phyloP scores from a whole-genome alignment of 2,888 invertebrate genomes.

The Baccha elongata region DNA sequence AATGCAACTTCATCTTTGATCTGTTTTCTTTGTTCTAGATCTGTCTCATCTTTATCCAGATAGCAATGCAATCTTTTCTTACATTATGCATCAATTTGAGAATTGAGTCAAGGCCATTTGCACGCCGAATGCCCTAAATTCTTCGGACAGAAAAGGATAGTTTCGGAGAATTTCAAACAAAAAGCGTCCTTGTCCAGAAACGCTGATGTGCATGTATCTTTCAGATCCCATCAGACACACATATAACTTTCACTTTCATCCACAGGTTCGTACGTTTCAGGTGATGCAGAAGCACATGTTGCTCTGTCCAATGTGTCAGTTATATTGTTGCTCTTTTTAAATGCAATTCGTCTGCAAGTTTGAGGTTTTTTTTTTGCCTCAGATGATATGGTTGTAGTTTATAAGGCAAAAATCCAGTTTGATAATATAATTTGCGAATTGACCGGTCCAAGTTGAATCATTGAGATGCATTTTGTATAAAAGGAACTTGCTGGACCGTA shows the following conservation, averaged over 20 bases:
- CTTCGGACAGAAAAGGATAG: not conserved
- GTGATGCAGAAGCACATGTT: conserved; percentile 9
- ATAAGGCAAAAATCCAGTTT: conserved; percentile 51
- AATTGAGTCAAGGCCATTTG: conserved; percentile 56
- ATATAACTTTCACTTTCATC: conserved; percentile 8
- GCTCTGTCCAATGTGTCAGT: conserved; percentile 21
- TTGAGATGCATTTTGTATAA: conserved; percentile 32
- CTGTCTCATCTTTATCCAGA: not conserved
- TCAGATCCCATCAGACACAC: not conserved
- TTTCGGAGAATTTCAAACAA: conserved; percentile 2
- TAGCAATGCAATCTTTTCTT: conserved; percentile 13
- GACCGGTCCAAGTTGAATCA: not conserved
- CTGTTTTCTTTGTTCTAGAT: not conserved
- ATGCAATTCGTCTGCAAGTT: conserved; percentile 33
- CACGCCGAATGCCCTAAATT: conserved; percentile 46
- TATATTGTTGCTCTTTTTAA: conserved; percentile 44
- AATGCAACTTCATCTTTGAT: not conserved
- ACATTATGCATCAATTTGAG: conserved; percentile 14
- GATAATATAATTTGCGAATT: conserved; percentile 36
- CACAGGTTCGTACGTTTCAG: not conserved
- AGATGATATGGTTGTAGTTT: not conserved
- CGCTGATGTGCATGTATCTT: not conserved
- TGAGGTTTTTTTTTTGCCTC: not conserved
- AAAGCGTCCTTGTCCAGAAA: conserved; percentile 1
- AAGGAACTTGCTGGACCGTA: conserved; percentile 28